These are phyloP conservation scores for Chirona hameri DNA, from an alignment of 2,888 invertebrate genomes.

Conservation along the genomic window DNA sequence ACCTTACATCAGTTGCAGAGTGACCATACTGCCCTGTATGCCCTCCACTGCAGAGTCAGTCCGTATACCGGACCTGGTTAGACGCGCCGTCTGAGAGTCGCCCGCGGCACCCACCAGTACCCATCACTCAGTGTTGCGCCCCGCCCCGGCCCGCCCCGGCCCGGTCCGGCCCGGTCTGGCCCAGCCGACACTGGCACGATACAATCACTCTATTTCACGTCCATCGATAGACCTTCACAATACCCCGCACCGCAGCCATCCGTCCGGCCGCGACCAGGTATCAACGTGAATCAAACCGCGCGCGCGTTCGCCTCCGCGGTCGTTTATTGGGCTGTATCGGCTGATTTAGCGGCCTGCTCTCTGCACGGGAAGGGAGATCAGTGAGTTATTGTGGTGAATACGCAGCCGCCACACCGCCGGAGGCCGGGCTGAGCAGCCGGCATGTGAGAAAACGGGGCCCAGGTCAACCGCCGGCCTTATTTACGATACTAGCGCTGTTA, in stretches of 20 bases:
- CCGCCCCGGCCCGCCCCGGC: too few species aligned
- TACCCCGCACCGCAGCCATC: neutral
- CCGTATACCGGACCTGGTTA: neutral
- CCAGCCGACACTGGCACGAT: neutral
- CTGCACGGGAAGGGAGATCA: neutral
- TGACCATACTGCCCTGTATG: too few species aligned
- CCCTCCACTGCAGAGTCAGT: too few species aligned
- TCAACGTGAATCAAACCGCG: neutral
- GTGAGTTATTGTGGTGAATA: slow-evolving; percentile 1
- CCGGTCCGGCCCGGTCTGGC: neutral
- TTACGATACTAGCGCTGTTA: neutral
- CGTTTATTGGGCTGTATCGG: neutral
- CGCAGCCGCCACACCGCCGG: neutral
- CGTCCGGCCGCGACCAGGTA: neutral
- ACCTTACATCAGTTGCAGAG: too few species aligned
- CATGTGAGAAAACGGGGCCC: neutral
- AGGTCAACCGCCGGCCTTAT: neutral
- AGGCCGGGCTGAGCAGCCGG: neutral
- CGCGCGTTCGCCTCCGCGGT: neutral
- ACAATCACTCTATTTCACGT: slow-evolving; percentile 12
- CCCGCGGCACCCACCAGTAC: neutral
- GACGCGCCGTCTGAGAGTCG: neutral
- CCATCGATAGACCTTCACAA: neutral
- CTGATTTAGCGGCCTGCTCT: neutral
- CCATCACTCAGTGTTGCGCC: neutral